Conservation (phyloP, 2,113 vertebrate genomes). For the Sturnus vulgaris region DNA sequence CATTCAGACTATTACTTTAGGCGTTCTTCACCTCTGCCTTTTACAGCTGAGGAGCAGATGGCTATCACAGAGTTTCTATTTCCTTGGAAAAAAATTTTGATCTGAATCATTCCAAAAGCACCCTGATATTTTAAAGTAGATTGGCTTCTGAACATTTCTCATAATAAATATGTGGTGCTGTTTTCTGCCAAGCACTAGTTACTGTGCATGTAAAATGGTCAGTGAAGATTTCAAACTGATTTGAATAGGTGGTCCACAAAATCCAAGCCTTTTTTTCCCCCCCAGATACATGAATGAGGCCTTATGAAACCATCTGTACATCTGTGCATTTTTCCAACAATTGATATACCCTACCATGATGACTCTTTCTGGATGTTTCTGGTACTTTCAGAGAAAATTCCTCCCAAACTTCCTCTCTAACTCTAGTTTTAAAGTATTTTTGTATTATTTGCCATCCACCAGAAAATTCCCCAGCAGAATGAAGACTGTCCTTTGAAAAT, state of each 20-base stretch:
- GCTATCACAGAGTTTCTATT: conserved; percentile 2
- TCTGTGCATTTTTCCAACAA: background rate
- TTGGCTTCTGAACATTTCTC: conserved; percentile 1
- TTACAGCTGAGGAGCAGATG: conserved; percentile 45
- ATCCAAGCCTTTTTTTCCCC: background rate
- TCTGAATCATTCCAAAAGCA: conserved; percentile 11
- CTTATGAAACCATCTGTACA: conserved; percentile 22
- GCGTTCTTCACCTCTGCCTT: conserved; percentile 43
- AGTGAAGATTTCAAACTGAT: conserved; percentile 28
- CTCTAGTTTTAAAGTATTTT: background rate
- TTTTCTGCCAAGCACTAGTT: conserved; percentile 40
- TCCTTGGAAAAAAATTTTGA: conserved; percentile 2
- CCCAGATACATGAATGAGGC: background rate
- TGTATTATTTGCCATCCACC: background rate
- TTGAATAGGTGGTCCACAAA: conserved; percentile 25
- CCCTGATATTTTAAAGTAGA: conserved; percentile 14
- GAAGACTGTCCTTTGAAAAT: background rate
- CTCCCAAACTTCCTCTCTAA: background rate
- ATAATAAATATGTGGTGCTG: background rate
- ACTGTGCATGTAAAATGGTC: conserved; percentile 35
- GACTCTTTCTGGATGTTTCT: background rate
- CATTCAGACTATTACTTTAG: background rate
- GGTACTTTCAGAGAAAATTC: background rate
- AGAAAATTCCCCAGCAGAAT: background rate
- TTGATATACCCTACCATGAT: background rate